phyloP scores from a whole-genome alignment of 2,888 invertebrate species.

The Lasioglossum zephyrum region DNA sequence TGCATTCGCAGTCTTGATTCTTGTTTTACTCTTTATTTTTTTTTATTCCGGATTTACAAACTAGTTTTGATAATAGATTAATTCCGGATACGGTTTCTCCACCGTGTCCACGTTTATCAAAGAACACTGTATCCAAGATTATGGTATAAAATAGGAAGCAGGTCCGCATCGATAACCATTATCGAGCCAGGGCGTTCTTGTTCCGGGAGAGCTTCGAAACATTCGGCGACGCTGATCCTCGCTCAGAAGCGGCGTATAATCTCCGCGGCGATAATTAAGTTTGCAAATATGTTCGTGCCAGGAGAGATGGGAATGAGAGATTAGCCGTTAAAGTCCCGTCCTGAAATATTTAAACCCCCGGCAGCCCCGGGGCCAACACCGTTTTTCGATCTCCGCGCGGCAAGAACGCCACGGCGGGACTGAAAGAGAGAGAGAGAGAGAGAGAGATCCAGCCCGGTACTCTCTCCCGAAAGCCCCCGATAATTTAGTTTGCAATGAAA shows the following conservation, averaged over 20 bases:
- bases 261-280: constrained; percentile 43
- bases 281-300: constrained; percentile 48
- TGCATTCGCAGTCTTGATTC: too few relatives aligned
- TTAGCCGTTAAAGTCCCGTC: constrained; percentile 31
- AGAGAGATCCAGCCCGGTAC: too few relatives aligned
- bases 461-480: constrained; percentile 30
- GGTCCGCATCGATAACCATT: background rate
- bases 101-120: background rate
- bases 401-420: constrained; percentile 10
- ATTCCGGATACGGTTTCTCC: background rate
- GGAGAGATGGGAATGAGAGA: constrained; percentile 36
- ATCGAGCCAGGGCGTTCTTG: background rate
- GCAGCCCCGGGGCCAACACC: constrained; percentile 4
- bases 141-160: background rate
- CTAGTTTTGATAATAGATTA: background rate
- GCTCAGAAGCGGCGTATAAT: constrained; percentile 31
- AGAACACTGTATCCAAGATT: background rate
- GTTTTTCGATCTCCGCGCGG: constrained; percentile 27
- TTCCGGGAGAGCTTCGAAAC: background rate
- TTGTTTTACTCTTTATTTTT: too few relatives aligned
- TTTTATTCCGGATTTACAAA: too few relatives aligned
- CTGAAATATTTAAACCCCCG: constrained; percentile 49
- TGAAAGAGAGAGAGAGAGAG: too few relatives aligned
- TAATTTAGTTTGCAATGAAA: constrained; percentile 60
- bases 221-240: constrained; percentile 20